Evolutionary conservation across 2,888 invertebrate species (phyloP).

Genomic region (Microplitis deprimator): DNA sequence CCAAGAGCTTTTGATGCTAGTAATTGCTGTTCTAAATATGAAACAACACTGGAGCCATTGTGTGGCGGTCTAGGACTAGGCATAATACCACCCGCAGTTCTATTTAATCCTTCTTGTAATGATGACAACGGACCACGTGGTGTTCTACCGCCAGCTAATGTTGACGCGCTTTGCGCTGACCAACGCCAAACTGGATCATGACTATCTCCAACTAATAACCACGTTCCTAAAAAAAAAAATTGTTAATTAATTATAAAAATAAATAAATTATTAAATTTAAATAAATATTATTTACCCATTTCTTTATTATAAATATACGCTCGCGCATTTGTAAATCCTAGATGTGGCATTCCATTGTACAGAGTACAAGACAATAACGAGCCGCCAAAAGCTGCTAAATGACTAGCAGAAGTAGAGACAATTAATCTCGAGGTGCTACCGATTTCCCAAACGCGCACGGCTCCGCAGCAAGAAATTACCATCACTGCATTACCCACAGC

Average conservation of each 20-base stretch:
- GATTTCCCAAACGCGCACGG: constrained; percentile 70
- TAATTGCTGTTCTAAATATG: constrained; percentile 81
- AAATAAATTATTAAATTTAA: constrained; percentile 4
- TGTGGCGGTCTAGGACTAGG: constrained; percentile 65
- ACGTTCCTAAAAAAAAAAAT: constrained; percentile 58
- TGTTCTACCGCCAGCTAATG: constrained; percentile 60
- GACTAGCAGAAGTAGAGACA: constrained; percentile 67
- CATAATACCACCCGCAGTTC: constrained; percentile 61
- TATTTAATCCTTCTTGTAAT: constrained; percentile 67
- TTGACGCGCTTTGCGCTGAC: constrained; percentile 67
- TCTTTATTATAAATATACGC: constrained; percentile 87
- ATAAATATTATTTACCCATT: constrained; percentile 76
- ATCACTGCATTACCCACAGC: constrained; percentile 69
- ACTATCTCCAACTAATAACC: constrained; percentile 74
- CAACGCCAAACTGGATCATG: constrained; percentile 71
- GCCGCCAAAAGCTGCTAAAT: constrained; percentile 65
- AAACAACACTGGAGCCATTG: constrained; percentile 65
- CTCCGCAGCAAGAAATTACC: constrained; percentile 68
- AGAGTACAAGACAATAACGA: constrained; percentile 65
- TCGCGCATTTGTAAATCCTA: constrained; percentile 88
- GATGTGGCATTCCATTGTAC: constrained; percentile 84
- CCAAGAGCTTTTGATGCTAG: constrained; percentile 80
- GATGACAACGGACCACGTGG: constrained; percentile 68
- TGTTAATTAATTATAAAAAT: background rate
- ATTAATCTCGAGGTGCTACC: constrained; percentile 63